Percentiles rank a stretch among this genome's conserved stretches.
phyloP scores from a whole-genome alignment of 2,113 vertebrate genomes.

The Sinocyclocheilus rhinocerous region DNA sequence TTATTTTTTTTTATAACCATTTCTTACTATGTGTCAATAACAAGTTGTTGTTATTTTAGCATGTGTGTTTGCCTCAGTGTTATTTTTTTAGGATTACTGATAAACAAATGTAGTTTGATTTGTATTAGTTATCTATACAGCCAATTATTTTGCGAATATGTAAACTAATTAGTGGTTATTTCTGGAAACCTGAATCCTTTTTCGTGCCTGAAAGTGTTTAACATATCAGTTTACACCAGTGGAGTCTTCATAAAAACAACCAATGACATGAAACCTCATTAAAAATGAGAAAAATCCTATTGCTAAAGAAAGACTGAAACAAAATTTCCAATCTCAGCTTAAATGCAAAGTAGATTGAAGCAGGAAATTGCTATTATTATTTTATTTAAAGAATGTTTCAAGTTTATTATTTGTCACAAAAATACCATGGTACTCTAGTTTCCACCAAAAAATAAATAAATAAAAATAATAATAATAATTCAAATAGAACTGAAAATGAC shows the following conservation, averaged over 20 bases:
- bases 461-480: background rate
- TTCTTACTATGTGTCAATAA: too few species aligned
- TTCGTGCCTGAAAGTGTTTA: constrained; percentile 3
- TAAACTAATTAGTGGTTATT: constrained; percentile 3
- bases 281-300: background rate
- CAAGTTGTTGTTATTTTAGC: too few species aligned
- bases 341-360: background rate
- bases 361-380: background rate
- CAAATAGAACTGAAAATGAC: too few species aligned
- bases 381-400: background rate
- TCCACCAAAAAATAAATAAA: background rate
- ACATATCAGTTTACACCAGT: constrained; percentile 10
- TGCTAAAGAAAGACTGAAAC: background rate
- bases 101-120: too few species aligned
- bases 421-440: background rate
- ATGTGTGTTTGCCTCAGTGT: too few species aligned
- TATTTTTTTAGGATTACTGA: too few species aligned
- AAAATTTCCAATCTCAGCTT: background rate
- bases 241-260: background rate
- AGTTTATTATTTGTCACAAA: background rate
- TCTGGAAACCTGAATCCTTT: constrained; percentile 15
- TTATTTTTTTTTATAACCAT: too few species aligned
- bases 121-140: too few species aligned
- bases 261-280: background rate
- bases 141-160: background rate